Evolutionary conservation across 2,888 invertebrate species (phyloP).

Genomic region (Patella ulyssiponensis): DNA sequence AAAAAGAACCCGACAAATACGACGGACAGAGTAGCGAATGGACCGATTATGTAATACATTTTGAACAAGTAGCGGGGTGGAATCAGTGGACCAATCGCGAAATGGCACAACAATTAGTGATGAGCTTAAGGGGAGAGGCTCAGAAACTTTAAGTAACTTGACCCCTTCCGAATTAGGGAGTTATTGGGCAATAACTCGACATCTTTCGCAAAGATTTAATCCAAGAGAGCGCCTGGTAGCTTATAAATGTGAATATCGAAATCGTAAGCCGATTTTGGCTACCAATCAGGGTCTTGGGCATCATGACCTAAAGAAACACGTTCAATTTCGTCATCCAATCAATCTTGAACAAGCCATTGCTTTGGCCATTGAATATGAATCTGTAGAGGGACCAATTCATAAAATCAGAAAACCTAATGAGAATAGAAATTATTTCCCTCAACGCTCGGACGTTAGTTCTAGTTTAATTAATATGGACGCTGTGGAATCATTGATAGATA

Average conservation of each 20-base stretch:
- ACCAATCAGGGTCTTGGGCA: not conserved
- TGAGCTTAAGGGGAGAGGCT: not conserved
- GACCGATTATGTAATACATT: slow-evolving; percentile 20
- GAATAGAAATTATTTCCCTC: too few species aligned
- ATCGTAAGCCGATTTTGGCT: not conserved
- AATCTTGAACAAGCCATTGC: too few species aligned
- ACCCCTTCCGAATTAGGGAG: not conserved
- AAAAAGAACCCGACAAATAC: slow-evolving; percentile 14
- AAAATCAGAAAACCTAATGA: too few species aligned
- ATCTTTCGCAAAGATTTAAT: not conserved
- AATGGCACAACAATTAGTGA: not conserved
- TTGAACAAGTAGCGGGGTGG: slow-evolving; percentile 20
- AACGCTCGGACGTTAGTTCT: too few species aligned
- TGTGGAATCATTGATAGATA: too few species aligned
- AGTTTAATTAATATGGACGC: too few species aligned
- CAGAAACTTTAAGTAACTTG: not conserved
- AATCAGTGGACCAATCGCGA: slow-evolving; percentile 17
- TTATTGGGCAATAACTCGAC: not conserved
- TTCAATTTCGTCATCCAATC: slow-evolving; percentile 13
- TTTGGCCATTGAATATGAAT: too few species aligned
- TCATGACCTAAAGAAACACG: slow-evolving; percentile 7
- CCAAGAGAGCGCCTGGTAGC: not conserved
- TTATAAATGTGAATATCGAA: not conserved
- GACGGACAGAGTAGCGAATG: slow-evolving; percentile 13
- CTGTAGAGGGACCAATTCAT: too few species aligned